Base-by-base conservation (phyloP, 2,888 invertebrate genomes). In the Boloria euphrosyne region DNA sequence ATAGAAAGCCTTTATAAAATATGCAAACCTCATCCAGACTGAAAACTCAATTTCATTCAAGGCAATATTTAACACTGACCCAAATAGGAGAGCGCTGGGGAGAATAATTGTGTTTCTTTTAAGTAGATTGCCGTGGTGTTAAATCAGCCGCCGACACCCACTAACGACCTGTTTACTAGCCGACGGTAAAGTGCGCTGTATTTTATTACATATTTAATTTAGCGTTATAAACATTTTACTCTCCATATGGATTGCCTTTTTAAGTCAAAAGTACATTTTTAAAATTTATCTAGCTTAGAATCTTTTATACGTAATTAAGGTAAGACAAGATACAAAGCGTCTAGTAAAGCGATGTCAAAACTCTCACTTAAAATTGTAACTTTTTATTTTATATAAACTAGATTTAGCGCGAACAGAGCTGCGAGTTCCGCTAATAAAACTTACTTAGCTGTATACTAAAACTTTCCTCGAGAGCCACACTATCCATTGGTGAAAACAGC, bases 21-120 rank as follows among this genome's bases (percentile, higher is more conserved):
- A 49, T 38, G 13, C 16, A 38, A 46, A n/a, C 52, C 52, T 44
- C 31, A 51, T 31, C 46, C 46, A 31, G n/a, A 52, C 13, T 38
- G 47, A 58, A 46, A 52, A 58, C 31, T 50, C 46, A 52, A 52
- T 52, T 65, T 47, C 50, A 52, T 17, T 51, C 13, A 65, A 65
- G 31, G 58, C 58, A 49, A 18, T 44, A 38, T 54, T 53, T 49
- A 58, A 52, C 64, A 59, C 44, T 58, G 64, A 65, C 64, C 58
- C 18, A 52, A 52, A 58, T 65, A 58, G 54, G 54, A 57, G 50
- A 58, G 50, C 47, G 47, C 38, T 16, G 22, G 43, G 51, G 14
- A 55, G 44, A 51, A 57, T 66, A 65, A 65, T 65, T 61, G 49
- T 55, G 55, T 66, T 66, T 61, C 66, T 66, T 66, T 62, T 62